Evolutionary conservation across 2,113 vertebrate species (phyloP), one percentile per base, ranked within the genome.

Genomic region (Elephas maximus): DNA sequence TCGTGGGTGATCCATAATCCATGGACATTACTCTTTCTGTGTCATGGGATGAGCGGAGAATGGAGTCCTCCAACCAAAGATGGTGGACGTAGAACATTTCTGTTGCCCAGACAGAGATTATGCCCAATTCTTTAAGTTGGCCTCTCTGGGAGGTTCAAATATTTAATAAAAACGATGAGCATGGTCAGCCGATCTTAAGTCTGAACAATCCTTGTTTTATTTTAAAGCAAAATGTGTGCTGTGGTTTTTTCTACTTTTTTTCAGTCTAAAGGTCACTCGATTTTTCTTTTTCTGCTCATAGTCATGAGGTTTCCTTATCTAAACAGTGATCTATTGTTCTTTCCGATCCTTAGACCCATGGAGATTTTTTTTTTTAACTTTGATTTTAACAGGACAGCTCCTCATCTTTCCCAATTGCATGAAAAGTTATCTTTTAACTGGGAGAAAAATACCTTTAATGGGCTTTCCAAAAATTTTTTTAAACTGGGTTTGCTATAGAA

Each of bases 201-300:
- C 92, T 97, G 97, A 95, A 90, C 81, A 95, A 91, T 94, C 90
- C 33, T 77, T 48, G 57, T 94, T 97, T 95, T 94, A 94, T 96
- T 96, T 95, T 86, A 95, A 97, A 95, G 63, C 90, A 77, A 96
- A 73, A 93, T 37, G 41, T 95, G 92, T 74, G 74, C n/a, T 92
- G 26, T 95, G 88, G 77, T 30, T 78, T 87, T 51, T 12, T 63
- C 65, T 91, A 57, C 78, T 86, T 76, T 88, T 15, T 81, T 93
- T 20, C 62, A 86, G 48, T 91, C 90, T 91, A 94, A 98, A 97
- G 80, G 97, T 96, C 97, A 98, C 41, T 91, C 44, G 67, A 93
- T 48, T 95, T 98, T 96, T 97, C 98, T 90, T 74, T 71, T 96
- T 90, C 90, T 95, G 14, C 71, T 97, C 0, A 65, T 53, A 82